Conservation (phyloP, 1,140 invertebrate genomes). For the Linepithema humile region DNA sequence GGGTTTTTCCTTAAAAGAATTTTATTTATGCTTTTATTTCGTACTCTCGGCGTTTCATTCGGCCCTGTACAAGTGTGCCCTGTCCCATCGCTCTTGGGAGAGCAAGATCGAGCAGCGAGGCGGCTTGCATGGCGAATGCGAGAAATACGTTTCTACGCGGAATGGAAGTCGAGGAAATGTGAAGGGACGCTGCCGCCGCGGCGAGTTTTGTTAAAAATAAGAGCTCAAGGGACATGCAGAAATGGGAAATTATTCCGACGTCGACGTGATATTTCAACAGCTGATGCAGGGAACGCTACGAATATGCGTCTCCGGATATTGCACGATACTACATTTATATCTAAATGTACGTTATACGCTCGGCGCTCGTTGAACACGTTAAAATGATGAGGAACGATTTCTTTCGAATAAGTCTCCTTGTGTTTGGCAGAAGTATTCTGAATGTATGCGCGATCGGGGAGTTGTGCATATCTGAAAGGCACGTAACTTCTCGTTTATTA, state of each 20-base stretch:
- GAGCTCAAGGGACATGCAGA: slow-evolving; percentile 49
- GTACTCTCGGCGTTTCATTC: slow-evolving; percentile 42
- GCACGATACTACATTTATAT: slow-evolving; percentile 44
- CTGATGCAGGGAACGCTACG: slow-evolving; percentile 4
- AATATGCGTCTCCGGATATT: slow-evolving; percentile 25
- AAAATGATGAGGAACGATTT: neutral
- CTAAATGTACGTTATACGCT: slow-evolving; percentile 2
- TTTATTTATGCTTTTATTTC: slow-evolving; percentile 22
- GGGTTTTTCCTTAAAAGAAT: neutral
- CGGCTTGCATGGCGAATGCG: slow-evolving; percentile 30
- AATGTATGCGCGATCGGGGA: neutral
- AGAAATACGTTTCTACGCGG: slow-evolving; percentile 43
- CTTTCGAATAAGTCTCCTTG: neutral
- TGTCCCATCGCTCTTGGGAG: slow-evolving; percentile 41
- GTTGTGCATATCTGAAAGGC: too few species aligned
- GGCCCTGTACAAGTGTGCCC: slow-evolving; percentile 13
- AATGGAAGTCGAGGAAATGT: slow-evolving; percentile 54
- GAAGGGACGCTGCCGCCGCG: slow-evolving; percentile 40
- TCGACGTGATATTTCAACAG: slow-evolving; percentile 48
- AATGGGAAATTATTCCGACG: slow-evolving; percentile 58
- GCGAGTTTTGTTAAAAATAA: slow-evolving; percentile 57
- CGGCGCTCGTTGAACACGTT: neutral
- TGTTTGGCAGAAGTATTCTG: neutral
- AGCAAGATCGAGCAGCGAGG: slow-evolving; percentile 34
- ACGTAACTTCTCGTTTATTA: too few species aligned